Percentiles rank a stretch among this genome's conserved stretches.
These are phyloP conservation scores for Orthosia cruda DNA, from an alignment of 2,888 invertebrate genomes.

Conservation along the genomic window DNA sequence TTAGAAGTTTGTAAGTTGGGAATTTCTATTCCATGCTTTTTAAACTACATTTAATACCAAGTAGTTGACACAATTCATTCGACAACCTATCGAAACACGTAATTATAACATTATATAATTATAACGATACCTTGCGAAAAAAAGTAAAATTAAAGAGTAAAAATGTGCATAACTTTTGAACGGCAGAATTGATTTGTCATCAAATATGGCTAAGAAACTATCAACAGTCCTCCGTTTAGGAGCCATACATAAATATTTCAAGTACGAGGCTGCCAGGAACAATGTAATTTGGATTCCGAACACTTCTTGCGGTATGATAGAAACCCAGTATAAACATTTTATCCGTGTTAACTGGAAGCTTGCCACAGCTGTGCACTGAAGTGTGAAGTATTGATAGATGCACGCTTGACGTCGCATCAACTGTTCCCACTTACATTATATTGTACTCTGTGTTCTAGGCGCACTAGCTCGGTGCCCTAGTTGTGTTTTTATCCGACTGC, in stretches of 20 bases:
- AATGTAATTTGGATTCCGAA: not conserved
- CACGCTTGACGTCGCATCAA: constrained; percentile 57
- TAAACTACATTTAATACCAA: too few relatives aligned
- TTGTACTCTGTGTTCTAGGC: constrained; percentile 43
- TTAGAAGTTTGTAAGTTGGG: too few relatives aligned
- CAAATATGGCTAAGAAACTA: too few relatives aligned
- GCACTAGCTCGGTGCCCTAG: constrained; percentile 19
- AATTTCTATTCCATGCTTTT: too few relatives aligned
- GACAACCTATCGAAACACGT: too few relatives aligned
- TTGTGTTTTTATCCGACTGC: constrained; percentile 13
- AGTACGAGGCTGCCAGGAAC: not conserved
- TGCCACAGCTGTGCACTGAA: constrained; percentile 53
- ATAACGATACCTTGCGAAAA: too few relatives aligned
- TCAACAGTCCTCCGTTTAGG: not conserved
- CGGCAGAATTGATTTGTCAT: too few relatives aligned
- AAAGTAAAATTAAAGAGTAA: too few relatives aligned
- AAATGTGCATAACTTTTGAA: too few relatives aligned
- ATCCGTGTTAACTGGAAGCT: constrained; percentile 48
- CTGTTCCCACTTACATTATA: constrained; percentile 59
- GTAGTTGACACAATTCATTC: too few relatives aligned
- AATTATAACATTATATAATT: too few relatives aligned
- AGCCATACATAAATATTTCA: not conserved
- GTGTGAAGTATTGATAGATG: constrained; percentile 69
- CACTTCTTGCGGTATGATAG: constrained; percentile 17
- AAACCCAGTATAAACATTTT: constrained; percentile 43